Conservation (phyloP, 1,140 invertebrate species). For the Lerema accius region DNA sequence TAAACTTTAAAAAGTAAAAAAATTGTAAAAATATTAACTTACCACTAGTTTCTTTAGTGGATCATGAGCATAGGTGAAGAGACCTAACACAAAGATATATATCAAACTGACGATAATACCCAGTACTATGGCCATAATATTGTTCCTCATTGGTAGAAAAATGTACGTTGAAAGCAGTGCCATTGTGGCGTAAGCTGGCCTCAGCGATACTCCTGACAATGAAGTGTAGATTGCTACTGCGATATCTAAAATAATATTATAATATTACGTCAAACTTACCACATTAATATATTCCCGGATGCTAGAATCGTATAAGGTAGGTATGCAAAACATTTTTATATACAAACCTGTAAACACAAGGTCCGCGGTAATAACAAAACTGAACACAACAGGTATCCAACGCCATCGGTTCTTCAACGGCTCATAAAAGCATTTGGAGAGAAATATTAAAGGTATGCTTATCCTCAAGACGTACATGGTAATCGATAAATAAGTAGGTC, state of each 20-base stretch:
- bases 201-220: slow-evolving; percentile 74
- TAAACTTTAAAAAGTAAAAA: no score
- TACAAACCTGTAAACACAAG: slow-evolving; percentile 66
- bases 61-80: slow-evolving; percentile 85
- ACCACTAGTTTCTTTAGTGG: slow-evolving; percentile 63
- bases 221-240: slow-evolving; percentile 72
- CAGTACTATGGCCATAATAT: slow-evolving; percentile 86
- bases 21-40: slow-evolving; percentile 37
- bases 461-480: slow-evolving; percentile 70
- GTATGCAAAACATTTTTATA: neutral
- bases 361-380: slow-evolving; percentile 64
- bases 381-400: slow-evolving; percentile 69
- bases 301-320: no score
- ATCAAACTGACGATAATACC: slow-evolving; percentile 85
- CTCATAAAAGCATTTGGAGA: slow-evolving; percentile 65
- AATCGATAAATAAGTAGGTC: slow-evolving; percentile 66
- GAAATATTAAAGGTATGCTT: slow-evolving; percentile 51
- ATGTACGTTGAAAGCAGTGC: slow-evolving; percentile 89
- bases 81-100: slow-evolving; percentile 85
- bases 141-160: slow-evolving; percentile 89
- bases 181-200: slow-evolving; percentile 88
- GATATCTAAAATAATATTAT: slow-evolving; percentile 68
- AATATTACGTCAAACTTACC: no score
- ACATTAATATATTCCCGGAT: no score
- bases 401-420: slow-evolving; percentile 66